Evolutionary conservation across 2,888 invertebrate genomes (phyloP), one percentile per base, ranked within the genome.

Genomic region (Morpho helenor): DNA sequence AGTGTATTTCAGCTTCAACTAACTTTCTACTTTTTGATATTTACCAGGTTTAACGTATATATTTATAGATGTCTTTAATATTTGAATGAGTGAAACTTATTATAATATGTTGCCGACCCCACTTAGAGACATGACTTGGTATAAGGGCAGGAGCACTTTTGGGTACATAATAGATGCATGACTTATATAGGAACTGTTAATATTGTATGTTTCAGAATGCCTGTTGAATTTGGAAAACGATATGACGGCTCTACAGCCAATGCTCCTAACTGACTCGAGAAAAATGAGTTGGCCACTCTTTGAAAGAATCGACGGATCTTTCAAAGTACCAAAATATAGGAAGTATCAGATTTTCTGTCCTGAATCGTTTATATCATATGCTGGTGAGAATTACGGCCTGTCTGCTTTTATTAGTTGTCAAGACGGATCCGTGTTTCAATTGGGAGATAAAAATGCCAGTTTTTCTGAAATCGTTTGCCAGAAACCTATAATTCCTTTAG

Each of bases 391-490:
- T 10, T 39, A 72, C 7, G 57, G 40, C 2, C 7, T 4, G 9
- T 76, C 70, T 1, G 31, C 31, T 31, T 31, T 3, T 31, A 5
- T 31, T 31, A 67, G 56, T 7, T 85, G 84, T 56, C 61, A 69
- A 8, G 52, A 66, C 7, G 72, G 70, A 8, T 61, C 63, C 1
- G 63, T 64, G 7, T 66, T 84, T 10, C 57, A 59, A 16, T 62
- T 79, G 0, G 40, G 66, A 7, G 70, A 68, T 0, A 60, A 54
- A 2, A 22, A 7, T 1, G 71, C 70, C 7, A 62, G 73, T 23
- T 80, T 69, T 53, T 59, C 67, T 7, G 73, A 81, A 8, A 63
- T 84, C 5, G 62, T 68, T 56, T 85, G 84, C 61, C 65, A 60
- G 2, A 62, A 70, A 50, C 23, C 47, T 45, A 54, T 58, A 45